These are phyloP conservation scores for Enteromius treurensis DNA, from an alignment of 2,797 vertebrate genomes.

Conservation along the genomic window DNA sequence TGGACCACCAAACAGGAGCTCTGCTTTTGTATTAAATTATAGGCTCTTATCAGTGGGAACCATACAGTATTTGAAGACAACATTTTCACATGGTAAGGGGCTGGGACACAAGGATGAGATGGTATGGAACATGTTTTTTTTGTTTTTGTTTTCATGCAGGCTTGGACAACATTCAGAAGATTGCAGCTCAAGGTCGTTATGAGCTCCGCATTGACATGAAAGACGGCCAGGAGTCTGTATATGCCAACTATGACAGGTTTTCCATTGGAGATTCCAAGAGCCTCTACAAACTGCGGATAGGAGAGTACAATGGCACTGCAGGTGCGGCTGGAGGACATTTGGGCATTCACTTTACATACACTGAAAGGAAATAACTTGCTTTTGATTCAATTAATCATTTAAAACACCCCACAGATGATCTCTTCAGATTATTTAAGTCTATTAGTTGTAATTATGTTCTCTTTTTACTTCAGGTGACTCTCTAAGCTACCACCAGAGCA, in stretches of 20 bases:
- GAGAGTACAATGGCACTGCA: conserved; percentile 94
- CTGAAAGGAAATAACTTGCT: not conserved
- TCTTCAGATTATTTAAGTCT: not conserved
- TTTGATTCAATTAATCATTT: not conserved
- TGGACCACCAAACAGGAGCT: conserved; percentile 18
- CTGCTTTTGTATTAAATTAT: conserved; percentile 28
- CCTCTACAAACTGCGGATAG: conserved; percentile 93
- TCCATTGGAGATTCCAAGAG: conserved; percentile 87
- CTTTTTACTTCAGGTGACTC: conserved; percentile 86
- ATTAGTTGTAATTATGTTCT: conserved; percentile 11
- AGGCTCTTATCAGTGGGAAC: conserved; percentile 44
- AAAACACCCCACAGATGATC: not conserved
- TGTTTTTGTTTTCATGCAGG: conserved; percentile 74
- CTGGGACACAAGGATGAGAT: not conserved
- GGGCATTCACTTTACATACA: not conserved
- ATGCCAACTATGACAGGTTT: conserved; percentile 93
- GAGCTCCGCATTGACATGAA: conserved; percentile 96
- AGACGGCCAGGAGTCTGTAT: conserved; percentile 89
- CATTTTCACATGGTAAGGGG: not conserved
- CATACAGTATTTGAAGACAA: conserved; percentile 36
- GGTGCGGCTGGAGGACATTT: conserved; percentile 74
- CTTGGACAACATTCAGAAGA: conserved; percentile 93
- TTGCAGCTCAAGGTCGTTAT: conserved; percentile 90
- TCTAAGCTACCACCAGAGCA: conserved; percentile 95
- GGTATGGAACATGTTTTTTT: not conserved